A percentile compares a stretch with the other conserved stretches of the same genome.
These are phyloP conservation scores for Nyctibius grandis DNA, from an alignment of 2,797 vertebrate genomes.

Conservation along the genomic window DNA sequence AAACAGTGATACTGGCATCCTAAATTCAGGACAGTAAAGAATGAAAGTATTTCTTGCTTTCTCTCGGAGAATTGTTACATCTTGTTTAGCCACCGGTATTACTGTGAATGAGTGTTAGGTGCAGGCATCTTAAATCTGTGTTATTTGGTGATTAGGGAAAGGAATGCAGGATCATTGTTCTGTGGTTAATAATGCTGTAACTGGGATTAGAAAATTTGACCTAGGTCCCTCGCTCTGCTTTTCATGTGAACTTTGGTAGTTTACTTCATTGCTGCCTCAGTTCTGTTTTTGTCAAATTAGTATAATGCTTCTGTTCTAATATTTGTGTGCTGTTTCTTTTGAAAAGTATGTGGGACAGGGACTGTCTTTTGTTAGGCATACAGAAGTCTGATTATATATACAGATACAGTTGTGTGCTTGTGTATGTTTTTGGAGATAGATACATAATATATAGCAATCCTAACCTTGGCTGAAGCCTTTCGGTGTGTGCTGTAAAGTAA, in stretches of 20 bases:
- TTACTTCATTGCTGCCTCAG: neutral
- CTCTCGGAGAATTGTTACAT: neutral
- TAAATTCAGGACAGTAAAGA: neutral
- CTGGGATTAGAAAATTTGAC: neutral
- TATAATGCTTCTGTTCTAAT: neutral
- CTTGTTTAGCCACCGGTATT: neutral
- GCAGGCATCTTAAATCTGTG: accelerated
- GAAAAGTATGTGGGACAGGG: neutral
- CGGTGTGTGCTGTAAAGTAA: neutral
- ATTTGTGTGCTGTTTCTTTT: neutral
- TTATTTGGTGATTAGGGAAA: neutral
- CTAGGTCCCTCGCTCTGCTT: neutral
- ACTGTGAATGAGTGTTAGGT: neutral
- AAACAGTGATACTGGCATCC: neutral
- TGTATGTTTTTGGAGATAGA: neutral
- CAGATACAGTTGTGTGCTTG: neutral
- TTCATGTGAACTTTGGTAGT: neutral
- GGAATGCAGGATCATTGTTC: neutral
- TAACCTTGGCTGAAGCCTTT: neutral
- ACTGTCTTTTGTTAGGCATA: neutral
- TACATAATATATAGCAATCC: neutral
- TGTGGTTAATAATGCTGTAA: neutral
- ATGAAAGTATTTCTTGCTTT: neutral
- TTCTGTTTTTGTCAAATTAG: neutral
- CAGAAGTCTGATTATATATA: neutral